Percentiles rank a stretch among this genome's conserved stretches.
These are phyloP conservation scores for Pachliopta kotzebuea DNA, from an alignment of 2,888 invertebrate species.

Conservation along the genomic window DNA sequence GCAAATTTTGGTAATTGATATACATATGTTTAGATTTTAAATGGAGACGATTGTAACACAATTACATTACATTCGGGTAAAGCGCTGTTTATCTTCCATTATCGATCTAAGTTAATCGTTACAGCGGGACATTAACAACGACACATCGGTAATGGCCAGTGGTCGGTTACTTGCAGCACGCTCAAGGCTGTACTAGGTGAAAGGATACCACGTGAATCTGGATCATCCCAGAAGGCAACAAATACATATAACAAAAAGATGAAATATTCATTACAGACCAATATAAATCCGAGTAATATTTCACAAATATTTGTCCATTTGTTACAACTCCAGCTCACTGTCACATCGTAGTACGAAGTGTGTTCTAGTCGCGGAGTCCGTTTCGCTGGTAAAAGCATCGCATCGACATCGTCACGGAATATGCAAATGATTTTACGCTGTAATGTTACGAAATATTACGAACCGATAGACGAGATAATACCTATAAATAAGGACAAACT, in stretches of 20 bases:
- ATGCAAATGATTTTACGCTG: constrained; percentile 72
- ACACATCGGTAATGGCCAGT: constrained; percentile 68
- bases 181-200: constrained; percentile 72
- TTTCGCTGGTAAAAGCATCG: constrained; percentile 41
- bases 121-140: constrained; percentile 65
- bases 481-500: constrained; percentile 73
- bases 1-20: constrained; percentile 28
- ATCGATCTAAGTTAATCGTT: constrained; percentile 72
- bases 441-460: constrained; percentile 63
- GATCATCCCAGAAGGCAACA: constrained; percentile 62
- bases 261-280: constrained; percentile 17
- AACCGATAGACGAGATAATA: constrained; percentile 69
- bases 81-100: constrained; percentile 61
- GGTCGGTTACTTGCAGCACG: constrained; percentile 49
- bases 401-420: constrained; percentile 60
- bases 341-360: constrained; percentile 22
- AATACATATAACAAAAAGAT: constrained; percentile 10
- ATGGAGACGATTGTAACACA: constrained; percentile 47
- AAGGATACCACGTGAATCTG: constrained; percentile 73
- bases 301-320: constrained; percentile 17
- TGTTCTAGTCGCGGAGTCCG: constrained; percentile 19
- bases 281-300: constrained; percentile 17
- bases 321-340: constrained; percentile 15
- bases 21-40: constrained; percentile 38
- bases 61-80: constrained; percentile 47